A percentile compares a stretch with the other conserved stretches of the same genome.
These are phyloP conservation scores for Phengaris alcon DNA, from an alignment of 2,888 invertebrate genomes.

Conservation along the genomic window DNA sequence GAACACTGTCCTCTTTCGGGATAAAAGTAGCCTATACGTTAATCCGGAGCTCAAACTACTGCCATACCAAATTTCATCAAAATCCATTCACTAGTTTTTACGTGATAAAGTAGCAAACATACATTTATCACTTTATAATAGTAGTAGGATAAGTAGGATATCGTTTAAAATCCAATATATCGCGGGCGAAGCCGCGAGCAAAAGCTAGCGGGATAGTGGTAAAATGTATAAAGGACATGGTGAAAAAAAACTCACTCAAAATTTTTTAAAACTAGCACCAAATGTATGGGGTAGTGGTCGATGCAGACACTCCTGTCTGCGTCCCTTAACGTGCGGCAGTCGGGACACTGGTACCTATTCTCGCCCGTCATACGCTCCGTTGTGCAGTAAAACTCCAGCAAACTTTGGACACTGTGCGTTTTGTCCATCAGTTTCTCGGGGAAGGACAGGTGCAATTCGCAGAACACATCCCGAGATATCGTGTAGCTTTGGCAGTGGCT, in stretches of 20 bases:
- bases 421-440: constrained; percentile 76
- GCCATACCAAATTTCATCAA: no score
- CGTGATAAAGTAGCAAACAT: no score
- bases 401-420: constrained; percentile 84
- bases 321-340: constrained; percentile 86
- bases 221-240: background rate
- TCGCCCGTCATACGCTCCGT: constrained; percentile 89
- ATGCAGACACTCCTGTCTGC: constrained; percentile 82
- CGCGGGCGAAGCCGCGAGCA: no score
- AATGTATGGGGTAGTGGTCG: constrained; percentile 85
- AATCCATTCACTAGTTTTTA: no score
- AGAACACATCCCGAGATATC: constrained; percentile 86
- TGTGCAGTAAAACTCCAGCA: constrained; percentile 87
- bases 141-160: no score
- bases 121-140: no score
- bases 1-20: no score
- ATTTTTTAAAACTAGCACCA: constrained; percentile 89
- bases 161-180: no score
- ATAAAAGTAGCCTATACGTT: no score
- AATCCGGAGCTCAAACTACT: no score
- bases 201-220: no score
- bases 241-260: constrained; percentile 76
- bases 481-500: constrained; percentile 85
- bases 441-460: constrained; percentile 88
- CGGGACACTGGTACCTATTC: constrained; percentile 89